A percentile compares a stretch with the other conserved stretches of the same genome.
Evolutionary conservation across 1,140 invertebrate species (phyloP).

Genomic region (Dendroctonus ponderosae): DNA sequence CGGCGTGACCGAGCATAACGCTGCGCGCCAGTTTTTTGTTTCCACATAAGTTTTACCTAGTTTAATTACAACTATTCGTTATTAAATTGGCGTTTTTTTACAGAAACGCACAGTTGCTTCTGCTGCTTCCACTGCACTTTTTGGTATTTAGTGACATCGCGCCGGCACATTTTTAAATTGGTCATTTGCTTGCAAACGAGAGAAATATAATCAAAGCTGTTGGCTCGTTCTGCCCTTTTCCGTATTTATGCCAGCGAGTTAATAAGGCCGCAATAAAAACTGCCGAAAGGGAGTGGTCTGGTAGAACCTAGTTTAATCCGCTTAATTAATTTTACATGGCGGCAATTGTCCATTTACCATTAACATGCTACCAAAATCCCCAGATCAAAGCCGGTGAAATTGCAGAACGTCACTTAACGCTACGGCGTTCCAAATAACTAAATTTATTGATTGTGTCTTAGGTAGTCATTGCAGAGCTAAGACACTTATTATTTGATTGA

Average conservation of each 20-base stretch:
- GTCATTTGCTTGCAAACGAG: neutral
- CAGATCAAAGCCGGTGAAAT: conserved; percentile 23
- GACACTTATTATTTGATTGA: too few relatives aligned
- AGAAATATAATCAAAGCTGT: neutral
- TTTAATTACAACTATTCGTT: too few relatives aligned
- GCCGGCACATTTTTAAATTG: too few relatives aligned
- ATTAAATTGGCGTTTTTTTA: too few relatives aligned
- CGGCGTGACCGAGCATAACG: too few relatives aligned
- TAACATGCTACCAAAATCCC: conserved; percentile 26
- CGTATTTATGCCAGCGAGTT: conserved; percentile 18
- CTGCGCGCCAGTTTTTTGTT: too few relatives aligned
- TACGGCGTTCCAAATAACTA: conserved; percentile 18
- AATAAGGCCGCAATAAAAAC: conserved; percentile 27
- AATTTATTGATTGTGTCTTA: conserved; percentile 29
- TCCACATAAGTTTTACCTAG: too few relatives aligned
- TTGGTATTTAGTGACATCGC: too few relatives aligned
- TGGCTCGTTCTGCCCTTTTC: conserved; percentile 5
- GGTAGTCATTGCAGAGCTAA: neutral
- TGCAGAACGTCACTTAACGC: conserved; percentile 19
- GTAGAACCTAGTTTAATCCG: conserved; percentile 16
- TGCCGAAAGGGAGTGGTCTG: conserved; percentile 10
- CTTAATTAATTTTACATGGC: conserved; percentile 27
- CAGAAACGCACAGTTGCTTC: too few relatives aligned
- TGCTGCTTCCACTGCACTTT: too few relatives aligned
- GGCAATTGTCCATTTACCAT: conserved; percentile 24